Evolutionary conservation across 2,888 invertebrate genomes (phyloP), one percentile per base, ranked within the genome.

Genomic region (Xanthorhoe spadicearia): DNA sequence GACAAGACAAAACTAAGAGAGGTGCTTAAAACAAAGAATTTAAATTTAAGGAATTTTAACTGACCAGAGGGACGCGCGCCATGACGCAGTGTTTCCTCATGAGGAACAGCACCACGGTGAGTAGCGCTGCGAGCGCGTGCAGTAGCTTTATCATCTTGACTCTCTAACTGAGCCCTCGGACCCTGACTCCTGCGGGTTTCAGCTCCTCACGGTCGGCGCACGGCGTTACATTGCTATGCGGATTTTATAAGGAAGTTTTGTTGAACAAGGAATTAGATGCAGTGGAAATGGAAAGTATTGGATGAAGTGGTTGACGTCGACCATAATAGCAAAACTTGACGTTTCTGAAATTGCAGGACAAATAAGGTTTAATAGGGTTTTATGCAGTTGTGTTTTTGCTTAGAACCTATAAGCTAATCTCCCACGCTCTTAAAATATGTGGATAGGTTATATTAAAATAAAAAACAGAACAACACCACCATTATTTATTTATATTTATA

Each of bases 21-120:
- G 6, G 32, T 32, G 5, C 32, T 7, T 7, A 7, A 4, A 32
- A 32, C 2, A 7, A 32, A 4, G 7, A 32, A 32, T 4, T 43
- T 13, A 13, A 13, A 43, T 13, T 13, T 38, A 10, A 13, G 38
- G 38, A 43, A 43, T 13, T 0, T 3, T 1, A 43, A 3, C 38
- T 43, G 38, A 66, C 66, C 28, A 1, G 9, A n/a, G 43, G 15
- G 18, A 18, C 15, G 7, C 58, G 58, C 9, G 35, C 32, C 10
- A 3, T 7, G 3, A 19, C 68, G 55, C 64, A 68, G 46, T 72
- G 76, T 61, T 80, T 81, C 43, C 78, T 74, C 28, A 82, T 63
- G 23, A 85, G 58, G 23, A 81, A 73, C 53, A 87, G 54, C 28
- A 86, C 10, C 13, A 82, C 62, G 5, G 85, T 80, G 18, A 87